Conservation (phyloP, 2,113 vertebrate genomes). For the Ailurus styani region DNA sequence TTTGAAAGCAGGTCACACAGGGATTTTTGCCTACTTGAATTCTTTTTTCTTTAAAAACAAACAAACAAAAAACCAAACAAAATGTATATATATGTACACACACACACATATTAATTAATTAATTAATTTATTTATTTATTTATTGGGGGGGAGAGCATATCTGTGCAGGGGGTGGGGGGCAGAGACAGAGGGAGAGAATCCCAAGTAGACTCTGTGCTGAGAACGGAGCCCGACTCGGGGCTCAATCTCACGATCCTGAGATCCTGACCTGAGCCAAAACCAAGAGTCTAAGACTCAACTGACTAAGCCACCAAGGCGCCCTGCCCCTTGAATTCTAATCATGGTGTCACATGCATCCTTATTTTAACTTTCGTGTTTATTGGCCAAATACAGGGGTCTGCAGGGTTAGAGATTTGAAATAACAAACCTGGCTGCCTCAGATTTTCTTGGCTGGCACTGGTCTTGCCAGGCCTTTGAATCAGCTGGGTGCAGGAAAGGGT, state of each 20-base stretch:
- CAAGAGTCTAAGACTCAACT: neutral
- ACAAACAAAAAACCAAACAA: no score
- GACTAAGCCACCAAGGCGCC: neutral
- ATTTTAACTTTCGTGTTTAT: neutral
- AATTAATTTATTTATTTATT: neutral
- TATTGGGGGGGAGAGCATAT: neutral
- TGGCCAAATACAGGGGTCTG: neutral
- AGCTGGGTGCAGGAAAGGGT: slow-evolving; percentile 59
- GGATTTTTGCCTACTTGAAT: neutral
- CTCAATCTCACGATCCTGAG: neutral
- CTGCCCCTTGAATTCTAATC: neutral
- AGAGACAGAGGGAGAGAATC: neutral
- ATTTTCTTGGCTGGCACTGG: slow-evolving; percentile 56
- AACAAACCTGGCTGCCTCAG: slow-evolving; percentile 43
- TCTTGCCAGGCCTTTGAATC: slow-evolving; percentile 60
- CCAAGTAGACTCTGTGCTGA: neutral
- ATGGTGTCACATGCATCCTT: neutral
- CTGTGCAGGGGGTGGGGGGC: accelerated
- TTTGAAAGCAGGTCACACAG: neutral
- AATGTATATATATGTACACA: no score
- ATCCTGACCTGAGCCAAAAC: neutral
- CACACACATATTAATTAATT: no score
- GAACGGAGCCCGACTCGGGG: neutral
- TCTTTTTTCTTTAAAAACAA: neutral
- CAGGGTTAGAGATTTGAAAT: neutral